Evolutionary conservation across 2,113 vertebrate genomes (phyloP).

Genomic region (Callorhinus ursinus): DNA sequence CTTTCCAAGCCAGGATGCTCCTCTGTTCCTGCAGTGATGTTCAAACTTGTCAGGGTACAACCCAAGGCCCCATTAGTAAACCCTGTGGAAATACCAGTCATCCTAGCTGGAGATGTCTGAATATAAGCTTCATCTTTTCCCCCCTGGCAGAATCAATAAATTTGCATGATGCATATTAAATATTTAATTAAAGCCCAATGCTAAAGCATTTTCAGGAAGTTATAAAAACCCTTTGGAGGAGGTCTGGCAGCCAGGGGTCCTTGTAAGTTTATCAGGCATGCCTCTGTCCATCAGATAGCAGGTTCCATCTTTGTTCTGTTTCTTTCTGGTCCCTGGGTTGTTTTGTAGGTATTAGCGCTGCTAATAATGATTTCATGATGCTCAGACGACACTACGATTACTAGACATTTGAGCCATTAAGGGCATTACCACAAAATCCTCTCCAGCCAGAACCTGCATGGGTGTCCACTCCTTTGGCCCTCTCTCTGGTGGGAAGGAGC

Average conservation of each 20-base stretch:
- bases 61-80: not conserved
- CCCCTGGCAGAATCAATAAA: constrained; percentile 77
- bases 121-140: constrained; percentile 63
- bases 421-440: constrained; percentile 59
- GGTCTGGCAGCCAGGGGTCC: constrained; percentile 78
- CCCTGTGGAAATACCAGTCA: not conserved
- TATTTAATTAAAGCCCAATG: constrained; percentile 86
- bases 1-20: not conserved
- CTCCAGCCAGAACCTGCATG: constrained; percentile 70
- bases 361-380: constrained; percentile 71
- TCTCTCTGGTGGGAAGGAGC: constrained; percentile 61
- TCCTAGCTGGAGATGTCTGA: constrained; percentile 47
- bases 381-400: constrained; percentile 73
- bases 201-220: constrained; percentile 81
- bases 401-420: constrained; percentile 63
- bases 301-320: constrained; percentile 72
- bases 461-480: constrained; percentile 67
- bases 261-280: constrained; percentile 69
- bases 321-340: constrained; percentile 70
- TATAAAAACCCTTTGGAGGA: constrained; percentile 80
- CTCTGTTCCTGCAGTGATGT: not conserved
- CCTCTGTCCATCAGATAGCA: constrained; percentile 78
- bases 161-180: constrained; percentile 84
- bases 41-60: not conserved
- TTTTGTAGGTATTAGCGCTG: constrained; percentile 77